Conservation (phyloP, 2,113 vertebrate genomes). For the Micromys minutus region DNA sequence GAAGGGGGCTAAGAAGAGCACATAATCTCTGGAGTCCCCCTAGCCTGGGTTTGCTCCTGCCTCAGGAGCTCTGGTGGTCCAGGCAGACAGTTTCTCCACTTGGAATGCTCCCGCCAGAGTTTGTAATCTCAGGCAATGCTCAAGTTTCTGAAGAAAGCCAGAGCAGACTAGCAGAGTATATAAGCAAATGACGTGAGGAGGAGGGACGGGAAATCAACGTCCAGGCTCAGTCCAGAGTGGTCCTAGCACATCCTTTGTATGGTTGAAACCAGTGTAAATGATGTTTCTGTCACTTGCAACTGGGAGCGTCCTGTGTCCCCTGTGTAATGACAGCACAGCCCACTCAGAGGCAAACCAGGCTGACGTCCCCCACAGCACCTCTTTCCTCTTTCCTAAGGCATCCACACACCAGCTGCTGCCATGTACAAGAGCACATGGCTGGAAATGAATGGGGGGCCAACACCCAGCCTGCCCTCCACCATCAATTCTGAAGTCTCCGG, state of each 20-base stretch:
- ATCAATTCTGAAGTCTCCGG: neutral
- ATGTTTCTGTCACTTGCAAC: neutral
- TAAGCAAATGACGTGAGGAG: neutral
- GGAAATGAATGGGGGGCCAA: no score
- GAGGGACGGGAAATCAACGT: neutral
- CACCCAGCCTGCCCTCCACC: neutral
- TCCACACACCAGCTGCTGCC: neutral
- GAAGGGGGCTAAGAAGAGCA: neutral
- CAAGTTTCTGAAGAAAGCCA: neutral
- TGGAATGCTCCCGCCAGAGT: neutral
- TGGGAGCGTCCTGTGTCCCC: neutral
- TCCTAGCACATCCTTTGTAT: neutral
- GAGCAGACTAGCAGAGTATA: neutral
- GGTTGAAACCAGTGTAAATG: neutral
- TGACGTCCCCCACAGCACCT: neutral
- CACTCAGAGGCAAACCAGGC: conserved; percentile 8
- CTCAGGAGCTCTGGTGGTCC: neutral
- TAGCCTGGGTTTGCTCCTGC: neutral
- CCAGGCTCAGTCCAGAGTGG: neutral
- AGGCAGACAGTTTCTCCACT: neutral
- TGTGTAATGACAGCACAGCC: neutral
- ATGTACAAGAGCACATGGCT: neutral
- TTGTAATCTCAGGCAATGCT: neutral
- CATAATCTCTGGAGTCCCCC: neutral
- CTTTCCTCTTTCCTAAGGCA: neutral